Conservation (phyloP, 2,113 vertebrate species). For the Suncus etruscus region DNA sequence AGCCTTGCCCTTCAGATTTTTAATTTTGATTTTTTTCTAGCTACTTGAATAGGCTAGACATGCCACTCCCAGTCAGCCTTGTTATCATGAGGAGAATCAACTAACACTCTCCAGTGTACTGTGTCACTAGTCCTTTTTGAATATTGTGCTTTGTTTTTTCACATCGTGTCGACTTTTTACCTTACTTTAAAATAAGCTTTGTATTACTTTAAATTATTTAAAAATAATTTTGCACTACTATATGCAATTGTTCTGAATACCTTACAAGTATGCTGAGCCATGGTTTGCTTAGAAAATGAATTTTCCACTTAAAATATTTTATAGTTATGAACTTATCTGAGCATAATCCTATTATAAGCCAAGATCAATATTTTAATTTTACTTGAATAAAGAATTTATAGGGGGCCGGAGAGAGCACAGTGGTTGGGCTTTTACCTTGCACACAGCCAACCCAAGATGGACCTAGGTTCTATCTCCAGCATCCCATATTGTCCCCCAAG, state of each 20-base stretch:
- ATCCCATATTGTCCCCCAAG: no score
- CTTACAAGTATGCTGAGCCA: neutral
- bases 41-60: no score
- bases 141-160: neutral
- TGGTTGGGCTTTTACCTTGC: no score
- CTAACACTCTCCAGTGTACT: neutral
- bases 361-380: conserved; percentile 3
- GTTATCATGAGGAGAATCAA: neutral
- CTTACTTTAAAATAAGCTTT: neutral
- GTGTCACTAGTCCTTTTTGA: neutral
- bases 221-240: neutral
- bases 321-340: neutral
- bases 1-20: no score
- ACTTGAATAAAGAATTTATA: conserved; percentile 13
- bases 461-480: no score
- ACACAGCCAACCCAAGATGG: no score
- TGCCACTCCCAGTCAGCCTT: no score
- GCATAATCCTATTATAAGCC: neutral
- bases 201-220: neutral
- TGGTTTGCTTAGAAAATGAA: neutral
- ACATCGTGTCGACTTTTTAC: neutral
- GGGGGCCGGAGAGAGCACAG: no score
- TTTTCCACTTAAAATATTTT: neutral
- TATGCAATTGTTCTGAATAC: neutral
- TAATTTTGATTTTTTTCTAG: neutral